phyloP scores from a whole-genome alignment of 2,888 invertebrate genomes.

The Ornithoptera priamus region DNA sequence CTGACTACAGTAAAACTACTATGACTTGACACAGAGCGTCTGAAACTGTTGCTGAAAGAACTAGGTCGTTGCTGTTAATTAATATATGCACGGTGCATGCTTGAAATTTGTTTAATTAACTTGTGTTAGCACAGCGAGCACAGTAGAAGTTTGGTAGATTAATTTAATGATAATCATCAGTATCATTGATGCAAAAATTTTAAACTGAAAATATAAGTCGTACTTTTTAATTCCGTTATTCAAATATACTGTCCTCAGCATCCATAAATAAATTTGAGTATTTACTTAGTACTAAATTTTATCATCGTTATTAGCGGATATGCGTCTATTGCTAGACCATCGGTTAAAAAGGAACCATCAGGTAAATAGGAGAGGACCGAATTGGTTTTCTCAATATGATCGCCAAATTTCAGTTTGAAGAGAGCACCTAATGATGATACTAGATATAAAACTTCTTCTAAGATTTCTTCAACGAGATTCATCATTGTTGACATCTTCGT shows the following conservation, averaged over 20 bases:
- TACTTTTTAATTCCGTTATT: not conserved
- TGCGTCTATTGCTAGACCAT: too few species aligned
- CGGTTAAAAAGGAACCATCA: too few species aligned
- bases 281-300: too few species aligned
- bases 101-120: slow-evolving; percentile 22
- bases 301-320: too few species aligned
- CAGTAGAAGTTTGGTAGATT: not conserved
- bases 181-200: not conserved
- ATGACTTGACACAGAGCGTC: slow-evolving; percentile 8
- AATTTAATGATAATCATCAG: not conserved
- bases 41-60: slow-evolving; percentile 19
- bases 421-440: too few species aligned
- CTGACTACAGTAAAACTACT: slow-evolving; percentile 18
- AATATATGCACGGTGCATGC: slow-evolving; percentile 16
- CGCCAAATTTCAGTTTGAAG: too few species aligned
- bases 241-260: too few species aligned
- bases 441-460: not conserved
- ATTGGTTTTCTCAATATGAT: too few species aligned
- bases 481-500: not conserved
- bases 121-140: slow-evolving; percentile 5
- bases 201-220: too few species aligned
- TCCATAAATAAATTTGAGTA: too few species aligned
- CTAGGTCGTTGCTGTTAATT: slow-evolving; percentile 27
- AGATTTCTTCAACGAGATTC: not conserved
- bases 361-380: too few species aligned